Evolutionary conservation across 2,888 invertebrate species (phyloP).

Genomic region (Cheilosia pagana): DNA sequence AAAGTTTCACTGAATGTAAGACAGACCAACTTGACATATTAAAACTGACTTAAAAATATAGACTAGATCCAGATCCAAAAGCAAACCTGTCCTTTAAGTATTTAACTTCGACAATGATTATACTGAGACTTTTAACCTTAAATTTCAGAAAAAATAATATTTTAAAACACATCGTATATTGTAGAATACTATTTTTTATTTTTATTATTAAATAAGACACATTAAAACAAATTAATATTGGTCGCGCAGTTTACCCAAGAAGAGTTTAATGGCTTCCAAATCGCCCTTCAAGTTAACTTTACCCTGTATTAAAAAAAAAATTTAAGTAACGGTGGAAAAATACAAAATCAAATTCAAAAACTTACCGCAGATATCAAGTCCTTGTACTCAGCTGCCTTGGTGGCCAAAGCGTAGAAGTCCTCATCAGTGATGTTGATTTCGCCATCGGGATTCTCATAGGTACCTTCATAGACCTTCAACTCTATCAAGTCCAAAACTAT

Average conservation of each 20-base stretch:
- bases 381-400: not conserved
- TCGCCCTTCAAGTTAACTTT: not conserved
- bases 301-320: not conserved
- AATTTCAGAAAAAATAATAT: too few species aligned
- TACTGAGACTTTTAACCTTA: too few species aligned
- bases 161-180: too few species aligned
- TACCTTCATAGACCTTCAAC: constrained; percentile 81
- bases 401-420: constrained; percentile 76
- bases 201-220: not conserved
- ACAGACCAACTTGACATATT: too few species aligned
- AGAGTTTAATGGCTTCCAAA: not conserved
- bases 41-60: too few species aligned
- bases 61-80: too few species aligned
- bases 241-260: not conserved
- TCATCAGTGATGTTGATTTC: constrained; percentile 81
- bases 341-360: not conserved
- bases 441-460: constrained; percentile 77
- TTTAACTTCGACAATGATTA: too few species aligned
- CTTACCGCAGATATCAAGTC: not conserved
- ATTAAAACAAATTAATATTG: not conserved
- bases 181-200: not conserved
- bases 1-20: too few species aligned
- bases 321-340: not conserved
- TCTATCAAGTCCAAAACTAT: constrained; percentile 78
- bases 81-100: too few species aligned